Evolutionary conservation across 2,113 vertebrate genomes (phyloP).

Genomic region (Pseudorectes ferrugineus): DNA sequence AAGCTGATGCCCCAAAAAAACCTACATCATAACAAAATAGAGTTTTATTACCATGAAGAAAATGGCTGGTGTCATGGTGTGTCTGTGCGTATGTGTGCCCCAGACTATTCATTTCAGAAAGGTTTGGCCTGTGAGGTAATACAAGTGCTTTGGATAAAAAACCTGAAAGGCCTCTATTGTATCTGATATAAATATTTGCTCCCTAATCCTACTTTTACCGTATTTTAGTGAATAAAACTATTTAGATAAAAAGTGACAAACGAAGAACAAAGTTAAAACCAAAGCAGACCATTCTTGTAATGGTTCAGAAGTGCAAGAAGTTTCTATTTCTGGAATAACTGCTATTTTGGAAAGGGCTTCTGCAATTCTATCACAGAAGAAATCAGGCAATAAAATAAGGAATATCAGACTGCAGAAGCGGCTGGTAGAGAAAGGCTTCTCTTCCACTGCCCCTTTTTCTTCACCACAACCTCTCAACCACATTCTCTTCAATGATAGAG

Average conservation of each 20-base stretch:
- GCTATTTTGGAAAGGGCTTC: neutral
- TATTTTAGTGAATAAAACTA: neutral
- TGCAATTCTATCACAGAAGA: neutral
- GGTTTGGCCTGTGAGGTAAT: neutral
- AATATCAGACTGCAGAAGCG: neutral
- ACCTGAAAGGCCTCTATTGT: neutral
- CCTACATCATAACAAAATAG: fast-evolving
- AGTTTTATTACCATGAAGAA: neutral
- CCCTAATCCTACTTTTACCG: neutral
- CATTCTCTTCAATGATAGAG: slow-evolving; percentile 46
- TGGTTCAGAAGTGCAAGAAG: neutral
- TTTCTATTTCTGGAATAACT: neutral
- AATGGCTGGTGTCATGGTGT: neutral
- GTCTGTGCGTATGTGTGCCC: neutral
- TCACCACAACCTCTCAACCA: neutral
- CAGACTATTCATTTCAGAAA: neutral
- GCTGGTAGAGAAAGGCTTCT: neutral
- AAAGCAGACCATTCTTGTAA: neutral
- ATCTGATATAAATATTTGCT: neutral
- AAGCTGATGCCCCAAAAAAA: neutral
- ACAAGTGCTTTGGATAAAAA: neutral
- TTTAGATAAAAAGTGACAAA: neutral
- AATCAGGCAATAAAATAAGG: neutral
- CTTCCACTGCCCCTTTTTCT: neutral
- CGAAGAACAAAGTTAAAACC: neutral